Conservation (phyloP, 2,888 invertebrate genomes). For the Cheilosia pagana region DNA sequence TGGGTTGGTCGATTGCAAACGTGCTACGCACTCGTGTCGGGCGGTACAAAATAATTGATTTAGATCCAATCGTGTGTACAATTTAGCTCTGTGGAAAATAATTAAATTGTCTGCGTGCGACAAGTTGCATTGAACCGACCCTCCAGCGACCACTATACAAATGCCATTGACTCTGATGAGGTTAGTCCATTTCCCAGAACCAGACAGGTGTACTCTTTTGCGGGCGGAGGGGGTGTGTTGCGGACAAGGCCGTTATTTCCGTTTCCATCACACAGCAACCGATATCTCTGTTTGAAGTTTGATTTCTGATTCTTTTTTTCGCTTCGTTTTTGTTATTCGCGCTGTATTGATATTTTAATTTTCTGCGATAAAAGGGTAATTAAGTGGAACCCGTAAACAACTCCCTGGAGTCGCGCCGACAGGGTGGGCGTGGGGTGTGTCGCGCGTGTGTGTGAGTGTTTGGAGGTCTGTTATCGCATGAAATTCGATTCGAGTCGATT, state of each 20-base stretch:
- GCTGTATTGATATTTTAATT: constrained; percentile 3
- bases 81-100: not conserved
- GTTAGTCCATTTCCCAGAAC: no score
- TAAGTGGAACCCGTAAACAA: constrained; percentile 2
- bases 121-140: not conserved
- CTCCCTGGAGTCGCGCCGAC: not conserved
- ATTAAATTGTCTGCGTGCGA: not conserved
- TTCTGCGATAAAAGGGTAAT: constrained; percentile 25
- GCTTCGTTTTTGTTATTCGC: not conserved
- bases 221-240: not conserved
- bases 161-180: not conserved
- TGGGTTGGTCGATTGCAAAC: not conserved
- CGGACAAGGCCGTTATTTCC: not conserved
- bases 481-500: constrained; percentile 34
- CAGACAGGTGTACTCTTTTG: not conserved
- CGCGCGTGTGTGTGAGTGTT: not conserved
- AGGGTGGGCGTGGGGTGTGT: not conserved
- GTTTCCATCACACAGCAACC: not conserved
- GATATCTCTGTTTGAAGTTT: constrained; percentile 1
- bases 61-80: not conserved
- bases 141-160: not conserved
- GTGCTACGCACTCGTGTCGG: not conserved
- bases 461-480: constrained; percentile 24
- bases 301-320: no score
- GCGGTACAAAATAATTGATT: not conserved